phyloP scores from a whole-genome alignment of 2,113 vertebrate species.

The Psittacula cyanocephala region DNA sequence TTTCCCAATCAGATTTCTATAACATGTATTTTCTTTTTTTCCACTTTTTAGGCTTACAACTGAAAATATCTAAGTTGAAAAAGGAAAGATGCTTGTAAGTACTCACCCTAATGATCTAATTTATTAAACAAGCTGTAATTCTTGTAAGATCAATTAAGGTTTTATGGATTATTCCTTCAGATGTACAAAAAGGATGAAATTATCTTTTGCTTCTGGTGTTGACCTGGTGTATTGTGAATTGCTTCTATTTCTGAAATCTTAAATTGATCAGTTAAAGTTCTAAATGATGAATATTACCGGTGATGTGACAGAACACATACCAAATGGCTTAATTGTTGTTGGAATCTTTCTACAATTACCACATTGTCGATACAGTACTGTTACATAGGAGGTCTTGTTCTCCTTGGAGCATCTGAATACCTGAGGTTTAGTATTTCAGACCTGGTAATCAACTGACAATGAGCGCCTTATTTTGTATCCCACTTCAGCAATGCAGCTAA shows the following conservation, averaged over 20 bases:
- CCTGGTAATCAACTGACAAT: constrained; percentile 66
- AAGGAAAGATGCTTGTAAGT: constrained; percentile 95
- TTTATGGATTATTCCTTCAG: not conserved
- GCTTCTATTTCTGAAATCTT: not conserved
- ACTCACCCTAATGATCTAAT: not conserved
- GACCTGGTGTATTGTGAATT: not conserved
- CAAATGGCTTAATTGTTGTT: constrained; percentile 40
- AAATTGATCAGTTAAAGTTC: not conserved
- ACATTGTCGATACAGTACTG: constrained; percentile 31
- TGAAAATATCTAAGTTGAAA: constrained; percentile 92
- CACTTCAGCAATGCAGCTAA: constrained; percentile 46
- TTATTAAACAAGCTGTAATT: not conserved
- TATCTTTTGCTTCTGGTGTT: not conserved
- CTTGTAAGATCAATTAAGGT: not conserved
- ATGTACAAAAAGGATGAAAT: not conserved
- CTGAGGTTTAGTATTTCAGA: constrained; percentile 71
- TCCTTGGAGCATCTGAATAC: constrained; percentile 50
- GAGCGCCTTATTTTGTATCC: constrained; percentile 60
- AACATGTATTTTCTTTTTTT: constrained; percentile 11
- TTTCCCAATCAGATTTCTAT: not conserved
- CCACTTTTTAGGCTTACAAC: constrained; percentile 82
- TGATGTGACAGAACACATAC: constrained; percentile 28
- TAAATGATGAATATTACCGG: not conserved
- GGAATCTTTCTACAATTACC: constrained; percentile 43
- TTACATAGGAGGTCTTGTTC: constrained; percentile 60